Base-by-base conservation (phyloP, 2,797 vertebrate species). In the Sebastes itinus region DNA sequence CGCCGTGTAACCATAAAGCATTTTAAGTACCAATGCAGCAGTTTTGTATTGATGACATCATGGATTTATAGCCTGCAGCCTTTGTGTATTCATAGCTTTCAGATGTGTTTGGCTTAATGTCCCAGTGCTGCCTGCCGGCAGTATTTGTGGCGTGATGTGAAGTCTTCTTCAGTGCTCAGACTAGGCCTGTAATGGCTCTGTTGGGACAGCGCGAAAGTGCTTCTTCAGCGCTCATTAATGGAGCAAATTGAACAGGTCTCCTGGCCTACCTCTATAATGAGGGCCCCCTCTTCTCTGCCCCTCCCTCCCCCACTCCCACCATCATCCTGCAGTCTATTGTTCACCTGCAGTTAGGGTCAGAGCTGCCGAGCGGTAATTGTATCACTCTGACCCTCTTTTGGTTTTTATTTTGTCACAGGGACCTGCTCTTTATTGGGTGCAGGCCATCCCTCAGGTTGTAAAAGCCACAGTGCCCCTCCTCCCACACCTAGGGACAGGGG, bases 141-240 rank as follows among this genome's bases (percentile, higher is more conserved):
- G 87, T 89, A 82, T 93, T 87, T 89, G 90, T 87, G 82, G 86
- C 85, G 55, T 16, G n/a, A 63, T 84, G 81, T 30, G 18, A 83
- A 87, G 77, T 81, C 88, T 90, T 80, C 84, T 89, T 79, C 87
- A 3, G 55, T 72, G 75, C 83, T 89, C 68, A 81, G 80, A 75
- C 90, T 69, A 11, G 71, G 80, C 66, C 86, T 25, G 68, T 94
- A 95, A 96, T 95, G 90, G 90, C 94, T 95, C 95, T 95, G 88
- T 82, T 92, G 95, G 96, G 96, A 95, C 71, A 49, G 16, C 70
- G 64, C 61, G 68, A 94, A 95, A 96, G 94, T 95, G 95, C 95
- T 96, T 96, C 94, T 96, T 96, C 94, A 95, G 95, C 93, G 83
- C 89, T 94, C 93, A 93, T 95, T 96, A 96, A 95, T 95, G 94